phyloP scores from a whole-genome alignment of 1,140 invertebrate genomes.

The Stegodyphus mimosarum region DNA sequence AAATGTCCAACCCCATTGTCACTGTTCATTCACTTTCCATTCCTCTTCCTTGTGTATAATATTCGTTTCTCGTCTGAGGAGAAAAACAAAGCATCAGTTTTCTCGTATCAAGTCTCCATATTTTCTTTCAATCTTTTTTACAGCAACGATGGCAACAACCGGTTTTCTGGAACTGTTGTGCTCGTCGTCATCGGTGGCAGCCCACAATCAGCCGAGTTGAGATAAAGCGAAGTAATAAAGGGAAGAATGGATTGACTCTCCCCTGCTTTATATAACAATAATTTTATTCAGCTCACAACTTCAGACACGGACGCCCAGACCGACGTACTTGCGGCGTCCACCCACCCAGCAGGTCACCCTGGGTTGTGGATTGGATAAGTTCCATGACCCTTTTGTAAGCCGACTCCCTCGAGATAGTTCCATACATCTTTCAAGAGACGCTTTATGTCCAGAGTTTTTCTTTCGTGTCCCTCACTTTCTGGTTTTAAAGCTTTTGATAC shows the following conservation, averaged over 20 bases:
- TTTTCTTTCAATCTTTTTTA: background rate
- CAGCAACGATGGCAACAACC: too few species aligned
- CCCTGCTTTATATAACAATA: conserved; percentile 13
- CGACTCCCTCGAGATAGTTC: too few species aligned
- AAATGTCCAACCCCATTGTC: too few species aligned
- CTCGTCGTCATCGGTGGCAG: conserved; percentile 26
- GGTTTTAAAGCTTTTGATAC: background rate
- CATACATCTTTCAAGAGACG: too few species aligned
- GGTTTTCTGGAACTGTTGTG: conserved; percentile 20
- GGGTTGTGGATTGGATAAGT: background rate
- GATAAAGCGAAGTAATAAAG: conserved; percentile 14
- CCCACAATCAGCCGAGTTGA: conserved; percentile 29
- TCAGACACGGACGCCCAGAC: background rate
- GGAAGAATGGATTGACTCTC: conserved; percentile 15
- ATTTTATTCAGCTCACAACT: conserved; percentile 13
- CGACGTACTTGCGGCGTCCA: conserved; percentile 14
- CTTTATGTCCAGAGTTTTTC: too few species aligned
- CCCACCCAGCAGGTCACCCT: conserved; percentile 30
- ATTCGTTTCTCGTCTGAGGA: background rate
- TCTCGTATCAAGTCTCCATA: background rate
- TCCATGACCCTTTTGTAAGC: conserved; percentile 13
- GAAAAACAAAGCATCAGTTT: background rate
- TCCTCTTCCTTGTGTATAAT: background rate
- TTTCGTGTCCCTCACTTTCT: too few species aligned
- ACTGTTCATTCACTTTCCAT: background rate